Percentiles rank a stretch among this genome's conserved stretches.
phyloP scores from a whole-genome alignment of 2,113 vertebrate genomes.

The Brienomyrus longianalis region DNA sequence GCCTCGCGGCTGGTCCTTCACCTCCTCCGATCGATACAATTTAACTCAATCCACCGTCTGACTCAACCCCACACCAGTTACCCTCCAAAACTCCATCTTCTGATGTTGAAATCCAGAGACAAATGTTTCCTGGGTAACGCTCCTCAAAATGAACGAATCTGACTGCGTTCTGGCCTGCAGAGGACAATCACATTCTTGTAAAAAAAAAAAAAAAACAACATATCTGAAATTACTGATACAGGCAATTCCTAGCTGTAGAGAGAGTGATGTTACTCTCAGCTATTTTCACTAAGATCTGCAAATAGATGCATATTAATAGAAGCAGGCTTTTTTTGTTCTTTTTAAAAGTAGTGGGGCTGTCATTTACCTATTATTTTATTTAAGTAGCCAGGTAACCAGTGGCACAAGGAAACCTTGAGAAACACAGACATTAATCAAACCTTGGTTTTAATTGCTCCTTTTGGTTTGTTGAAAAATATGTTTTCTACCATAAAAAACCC shows the following conservation, averaged over 20 bases:
- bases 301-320: background rate
- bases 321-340: background rate
- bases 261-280: background rate
- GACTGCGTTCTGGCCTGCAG: constrained; percentile 46
- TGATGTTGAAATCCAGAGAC: background rate
- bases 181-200: constrained; percentile 27
- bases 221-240: background rate
- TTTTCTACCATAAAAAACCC: background rate
- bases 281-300: background rate
- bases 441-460: background rate
- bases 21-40: background rate
- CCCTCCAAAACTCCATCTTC: background rate
- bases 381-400: background rate
- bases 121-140: background rate
- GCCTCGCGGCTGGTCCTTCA: background rate
- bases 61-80: background rate
- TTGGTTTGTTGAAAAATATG: background rate
- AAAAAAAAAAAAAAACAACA: constrained; percentile 15
- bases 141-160: constrained; percentile 10
- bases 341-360: background rate
- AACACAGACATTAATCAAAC: background rate
- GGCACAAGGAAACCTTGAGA: background rate
- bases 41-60: background rate
- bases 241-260: background rate
- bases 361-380: background rate